Evolutionary conservation across 1,140 invertebrate species (phyloP).

Genomic region (Popillia japonica): DNA sequence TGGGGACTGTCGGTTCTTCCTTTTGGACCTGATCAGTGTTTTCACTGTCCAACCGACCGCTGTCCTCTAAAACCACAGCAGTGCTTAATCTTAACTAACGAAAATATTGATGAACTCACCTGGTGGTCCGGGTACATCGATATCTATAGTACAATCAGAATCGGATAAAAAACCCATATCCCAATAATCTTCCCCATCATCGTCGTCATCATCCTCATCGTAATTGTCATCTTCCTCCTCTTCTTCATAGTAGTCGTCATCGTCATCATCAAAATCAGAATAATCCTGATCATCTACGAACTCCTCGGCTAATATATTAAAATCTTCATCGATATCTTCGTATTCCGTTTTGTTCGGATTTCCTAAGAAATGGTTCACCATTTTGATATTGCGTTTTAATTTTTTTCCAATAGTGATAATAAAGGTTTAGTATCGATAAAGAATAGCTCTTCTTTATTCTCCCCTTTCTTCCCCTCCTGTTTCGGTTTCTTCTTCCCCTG

Average conservation of each 20-base stretch:
- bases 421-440: constrained; percentile 12
- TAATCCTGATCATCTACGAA: constrained; percentile 7
- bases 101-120: not conserved
- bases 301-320: not conserved
- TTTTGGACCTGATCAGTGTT: not conserved
- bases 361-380: constrained; percentile 5
- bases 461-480: not conserved
- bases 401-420: not conserved
- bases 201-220: not conserved
- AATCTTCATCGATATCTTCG: constrained; percentile 21
- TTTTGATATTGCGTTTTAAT: not conserved
- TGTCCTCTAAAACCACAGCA: not conserved
- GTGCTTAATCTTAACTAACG: not conserved
- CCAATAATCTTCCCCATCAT: not conserved
- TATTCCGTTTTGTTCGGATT: constrained; percentile 22
- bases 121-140: not conserved
- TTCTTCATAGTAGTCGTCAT: not conserved
- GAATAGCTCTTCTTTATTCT: not conserved
- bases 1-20: not conserved
- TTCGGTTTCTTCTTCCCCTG: not conserved
- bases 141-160: not conserved
- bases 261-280: not conserved
- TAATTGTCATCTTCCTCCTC: not conserved
- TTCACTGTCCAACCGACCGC: not conserved
- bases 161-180: not conserved